Percentiles rank a stretch among this genome's conserved stretches.
Evolutionary conservation across 2,797 vertebrate genomes (phyloP).

Genomic region (Smutsia temminckii): DNA sequence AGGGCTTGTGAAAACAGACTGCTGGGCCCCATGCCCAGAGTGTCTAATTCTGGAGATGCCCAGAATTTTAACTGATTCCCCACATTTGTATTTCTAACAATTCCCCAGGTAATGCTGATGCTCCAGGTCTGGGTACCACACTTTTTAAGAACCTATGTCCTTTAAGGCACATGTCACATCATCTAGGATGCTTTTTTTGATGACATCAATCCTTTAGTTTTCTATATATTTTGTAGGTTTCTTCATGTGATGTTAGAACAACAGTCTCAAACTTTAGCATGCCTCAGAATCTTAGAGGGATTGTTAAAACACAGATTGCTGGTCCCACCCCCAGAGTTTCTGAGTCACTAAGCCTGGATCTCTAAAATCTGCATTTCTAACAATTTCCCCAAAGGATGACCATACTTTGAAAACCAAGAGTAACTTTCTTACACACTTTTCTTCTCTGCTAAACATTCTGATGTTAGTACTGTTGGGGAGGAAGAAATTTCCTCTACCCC

Average conservation of each 20-base stretch:
- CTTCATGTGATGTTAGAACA: neutral
- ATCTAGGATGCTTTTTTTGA: neutral
- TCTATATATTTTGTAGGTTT: neutral
- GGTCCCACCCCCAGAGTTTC: neutral
- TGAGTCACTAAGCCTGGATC: neutral
- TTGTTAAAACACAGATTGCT: neutral
- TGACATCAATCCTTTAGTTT: neutral
- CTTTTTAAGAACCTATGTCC: neutral
- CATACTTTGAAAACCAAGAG: neutral
- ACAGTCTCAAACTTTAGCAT: neutral
- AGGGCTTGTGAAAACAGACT: neutral
- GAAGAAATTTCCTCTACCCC: no score
- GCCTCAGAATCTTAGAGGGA: neutral
- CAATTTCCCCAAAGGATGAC: neutral
- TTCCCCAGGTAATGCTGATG: neutral
- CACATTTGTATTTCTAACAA: neutral
- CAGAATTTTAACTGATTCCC: neutral
- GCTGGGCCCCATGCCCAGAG: neutral
- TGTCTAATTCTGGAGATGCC: neutral
- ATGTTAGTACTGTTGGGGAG: no score
- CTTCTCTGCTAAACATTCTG: neutral
- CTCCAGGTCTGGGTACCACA: neutral
- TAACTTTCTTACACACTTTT: neutral
- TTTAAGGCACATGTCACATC: neutral
- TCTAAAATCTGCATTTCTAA: neutral